Evolutionary conservation across 30 jellyfish, hydroid and myxozoan species (phyloP).

Genomic region (Mastigias papua): DNA sequence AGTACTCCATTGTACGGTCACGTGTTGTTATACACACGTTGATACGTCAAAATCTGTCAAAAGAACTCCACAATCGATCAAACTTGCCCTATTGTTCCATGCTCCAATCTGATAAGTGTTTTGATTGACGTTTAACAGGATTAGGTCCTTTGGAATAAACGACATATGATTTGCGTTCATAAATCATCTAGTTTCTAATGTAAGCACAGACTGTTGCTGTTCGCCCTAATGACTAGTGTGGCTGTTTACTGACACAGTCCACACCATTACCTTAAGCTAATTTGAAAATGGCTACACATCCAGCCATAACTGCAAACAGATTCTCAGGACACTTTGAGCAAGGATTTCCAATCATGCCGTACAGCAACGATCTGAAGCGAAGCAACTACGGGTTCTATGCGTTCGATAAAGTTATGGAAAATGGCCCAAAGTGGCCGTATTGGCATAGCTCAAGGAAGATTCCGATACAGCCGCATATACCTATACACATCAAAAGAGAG

Average conservation of each 20-base stretch:
- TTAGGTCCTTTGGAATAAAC: slow-evolving; percentile 69
- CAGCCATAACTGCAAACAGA: slow-evolving; percentile 46
- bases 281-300: slow-evolving; percentile 43
- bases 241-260: slow-evolving; percentile 11
- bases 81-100: slow-evolving; percentile 46
- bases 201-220: slow-evolving; percentile 41
- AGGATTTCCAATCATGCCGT: slow-evolving; percentile 51
- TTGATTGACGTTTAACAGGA: slow-evolving; percentile 85
- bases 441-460: slow-evolving; percentile 51
- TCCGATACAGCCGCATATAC: slow-evolving; percentile 5
- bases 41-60: slow-evolving; percentile 77
- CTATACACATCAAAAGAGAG: slow-evolving; percentile 42
- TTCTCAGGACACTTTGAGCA: slow-evolving; percentile 55
- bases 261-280: background rate
- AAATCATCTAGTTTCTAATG: slow-evolving; percentile 61
- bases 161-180: slow-evolving; percentile 71
- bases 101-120: slow-evolving; percentile 78
- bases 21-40: slow-evolving; percentile 40
- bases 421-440: slow-evolving; percentile 59
- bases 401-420: slow-evolving; percentile 36
- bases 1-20: slow-evolving; percentile 18
- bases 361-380: slow-evolving; percentile 32
- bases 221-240: slow-evolving; percentile 31
- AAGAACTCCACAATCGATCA: slow-evolving; percentile 70
- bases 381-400: slow-evolving; percentile 30